Conservation (phyloP, 2,113 vertebrate species). For the Plecotus auritus region DNA sequence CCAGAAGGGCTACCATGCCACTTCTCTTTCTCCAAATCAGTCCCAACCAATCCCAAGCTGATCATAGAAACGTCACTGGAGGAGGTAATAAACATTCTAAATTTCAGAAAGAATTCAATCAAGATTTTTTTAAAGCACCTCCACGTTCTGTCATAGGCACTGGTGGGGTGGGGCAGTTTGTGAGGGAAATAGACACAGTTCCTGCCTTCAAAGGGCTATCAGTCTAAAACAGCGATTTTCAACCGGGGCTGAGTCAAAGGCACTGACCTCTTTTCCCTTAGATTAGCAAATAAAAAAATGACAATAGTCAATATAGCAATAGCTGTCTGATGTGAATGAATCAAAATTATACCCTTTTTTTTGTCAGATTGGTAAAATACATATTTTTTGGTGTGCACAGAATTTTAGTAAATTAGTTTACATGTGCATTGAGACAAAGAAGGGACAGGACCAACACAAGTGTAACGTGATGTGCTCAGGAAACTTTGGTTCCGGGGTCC, state of each 20-base stretch:
- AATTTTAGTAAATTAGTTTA: background rate
- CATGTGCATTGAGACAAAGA: background rate
- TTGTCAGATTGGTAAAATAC: background rate
- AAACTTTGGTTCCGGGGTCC: background rate
- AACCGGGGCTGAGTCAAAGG: background rate
- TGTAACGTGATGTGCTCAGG: background rate
- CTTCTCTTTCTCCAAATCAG: background rate
- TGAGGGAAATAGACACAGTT: background rate
- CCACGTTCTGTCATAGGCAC: background rate
- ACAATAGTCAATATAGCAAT: background rate
- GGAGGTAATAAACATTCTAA: background rate
- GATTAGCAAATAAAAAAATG: background rate
- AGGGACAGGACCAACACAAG: background rate
- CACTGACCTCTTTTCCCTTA: background rate
- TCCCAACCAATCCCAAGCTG: background rate
- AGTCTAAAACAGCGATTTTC: background rate
- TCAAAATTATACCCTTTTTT: background rate
- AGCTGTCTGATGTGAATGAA: background rate
- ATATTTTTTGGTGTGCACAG: background rate
- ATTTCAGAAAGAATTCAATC: background rate
- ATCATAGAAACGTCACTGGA: background rate
- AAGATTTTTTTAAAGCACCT: background rate
- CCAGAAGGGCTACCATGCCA: background rate
- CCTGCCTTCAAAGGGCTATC: background rate
- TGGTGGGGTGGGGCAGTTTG: fast-evolving